phyloP scores from a whole-genome alignment of 2,113 vertebrate genomes.

The Menura novaehollandiae region DNA sequence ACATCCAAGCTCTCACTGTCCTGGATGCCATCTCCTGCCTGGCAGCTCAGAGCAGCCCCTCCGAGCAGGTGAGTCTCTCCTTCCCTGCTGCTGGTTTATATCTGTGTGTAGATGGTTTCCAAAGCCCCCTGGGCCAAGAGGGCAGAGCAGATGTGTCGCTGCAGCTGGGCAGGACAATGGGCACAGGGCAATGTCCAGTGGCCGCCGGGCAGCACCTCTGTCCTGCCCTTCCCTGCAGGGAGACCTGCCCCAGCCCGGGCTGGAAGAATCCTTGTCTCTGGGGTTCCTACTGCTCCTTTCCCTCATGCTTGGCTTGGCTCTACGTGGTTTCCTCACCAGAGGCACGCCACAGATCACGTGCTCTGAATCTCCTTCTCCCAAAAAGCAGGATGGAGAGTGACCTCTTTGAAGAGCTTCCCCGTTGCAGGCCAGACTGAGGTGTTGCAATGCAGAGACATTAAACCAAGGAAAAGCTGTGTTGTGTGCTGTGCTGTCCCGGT shows the following conservation, averaged over 20 bases:
- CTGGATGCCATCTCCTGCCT: not conserved
- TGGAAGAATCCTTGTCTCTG: not conserved
- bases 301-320: not conserved
- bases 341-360: accelerated
- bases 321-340: not conserved
- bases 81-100: not conserved
- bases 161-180: not conserved
- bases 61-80: not conserved
- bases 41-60: not conserved
- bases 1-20: not conserved
- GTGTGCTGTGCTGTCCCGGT: not conserved
- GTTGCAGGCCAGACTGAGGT: not conserved
- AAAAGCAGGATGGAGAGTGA: not conserved
- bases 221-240: not conserved
- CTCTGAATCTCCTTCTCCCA: not conserved
- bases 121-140: not conserved
- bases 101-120: not conserved
- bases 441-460: not conserved
- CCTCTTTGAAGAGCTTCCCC: not conserved
- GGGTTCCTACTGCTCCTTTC: not conserved
- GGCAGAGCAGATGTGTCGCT: not conserved
- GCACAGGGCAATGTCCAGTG: not conserved
- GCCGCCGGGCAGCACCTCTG: accelerated
- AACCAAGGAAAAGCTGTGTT: not conserved
- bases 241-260: not conserved